Conservation (phyloP, 2,113 vertebrate species). For the Zingel zingel region DNA sequence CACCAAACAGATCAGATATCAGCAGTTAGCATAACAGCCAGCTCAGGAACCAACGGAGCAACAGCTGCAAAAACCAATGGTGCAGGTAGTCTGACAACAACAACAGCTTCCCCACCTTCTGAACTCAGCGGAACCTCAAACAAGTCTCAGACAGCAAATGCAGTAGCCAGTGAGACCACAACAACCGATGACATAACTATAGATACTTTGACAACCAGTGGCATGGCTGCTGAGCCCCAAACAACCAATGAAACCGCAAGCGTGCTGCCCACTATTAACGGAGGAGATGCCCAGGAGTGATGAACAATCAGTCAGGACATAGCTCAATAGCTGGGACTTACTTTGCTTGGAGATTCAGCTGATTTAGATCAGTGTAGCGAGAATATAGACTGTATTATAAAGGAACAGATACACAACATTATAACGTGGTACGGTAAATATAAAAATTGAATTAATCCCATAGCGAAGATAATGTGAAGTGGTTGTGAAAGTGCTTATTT, state of each 20-base stretch:
- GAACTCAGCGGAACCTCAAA: neutral
- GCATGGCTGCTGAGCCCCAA: neutral
- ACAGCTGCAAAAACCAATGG: neutral
- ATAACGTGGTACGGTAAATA: neutral
- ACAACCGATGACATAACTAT: neutral
- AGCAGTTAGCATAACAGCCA: neutral
- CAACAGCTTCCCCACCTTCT: neutral
- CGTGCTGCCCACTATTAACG: neutral
- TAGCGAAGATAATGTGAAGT: conserved; percentile 33
- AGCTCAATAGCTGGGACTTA: conserved; percentile 12
- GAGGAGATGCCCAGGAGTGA: conserved; percentile 31
- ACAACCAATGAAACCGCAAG: neutral
- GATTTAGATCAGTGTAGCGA: neutral
- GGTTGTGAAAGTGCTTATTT: conserved; percentile 54
- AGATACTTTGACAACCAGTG: conserved; percentile 5
- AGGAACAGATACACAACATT: conserved; percentile 8
- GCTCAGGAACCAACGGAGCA: neutral
- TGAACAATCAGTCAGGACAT: conserved; percentile 2
- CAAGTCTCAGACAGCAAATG: neutral
- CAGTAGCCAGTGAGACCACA: neutral
- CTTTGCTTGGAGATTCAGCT: neutral
- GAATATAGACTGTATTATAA: neutral
- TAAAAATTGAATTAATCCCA: conserved; percentile 16
- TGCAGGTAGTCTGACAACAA: neutral
- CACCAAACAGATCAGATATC: conserved; percentile 2